These are phyloP conservation scores for Sander lucioperca DNA, from an alignment of 2,113 vertebrate species.

Conservation along the genomic window DNA sequence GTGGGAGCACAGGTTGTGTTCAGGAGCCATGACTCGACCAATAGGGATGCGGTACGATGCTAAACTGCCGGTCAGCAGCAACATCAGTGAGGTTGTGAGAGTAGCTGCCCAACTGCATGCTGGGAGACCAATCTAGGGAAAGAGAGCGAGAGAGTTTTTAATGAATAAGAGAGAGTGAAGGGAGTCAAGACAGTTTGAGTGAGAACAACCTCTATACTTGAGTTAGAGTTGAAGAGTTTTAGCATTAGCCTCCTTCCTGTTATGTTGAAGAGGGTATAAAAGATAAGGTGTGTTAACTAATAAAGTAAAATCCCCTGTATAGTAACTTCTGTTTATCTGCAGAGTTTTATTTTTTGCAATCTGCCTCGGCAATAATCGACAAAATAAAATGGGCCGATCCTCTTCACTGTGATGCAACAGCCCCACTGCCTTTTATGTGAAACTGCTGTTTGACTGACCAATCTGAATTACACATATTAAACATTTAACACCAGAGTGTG, in stretches of 20 bases:
- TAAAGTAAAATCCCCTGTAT: not conserved
- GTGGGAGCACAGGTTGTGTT: conserved; percentile 62
- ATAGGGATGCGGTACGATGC: conserved; percentile 72
- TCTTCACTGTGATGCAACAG: not conserved
- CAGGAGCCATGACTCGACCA: conserved; percentile 72
- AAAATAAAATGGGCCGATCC: not conserved
- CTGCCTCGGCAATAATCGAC: not conserved
- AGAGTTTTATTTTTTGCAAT: not conserved
- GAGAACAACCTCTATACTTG: not conserved
- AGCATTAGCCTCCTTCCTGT: not conserved
- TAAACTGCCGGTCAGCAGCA: conserved; percentile 72
- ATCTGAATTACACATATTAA: not conserved
- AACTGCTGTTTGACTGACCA: not conserved
- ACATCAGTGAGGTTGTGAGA: conserved; percentile 71
- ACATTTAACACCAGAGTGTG: not conserved
- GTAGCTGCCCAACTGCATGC: conserved; percentile 83
- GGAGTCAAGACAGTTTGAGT: not conserved
- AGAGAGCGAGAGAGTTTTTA: not conserved
- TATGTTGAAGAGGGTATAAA: not conserved
- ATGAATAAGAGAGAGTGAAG: not conserved
- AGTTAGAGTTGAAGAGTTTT: not conserved
- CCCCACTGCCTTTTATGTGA: not conserved
- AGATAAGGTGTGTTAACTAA: not conserved
- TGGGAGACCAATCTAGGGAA: conserved; percentile 78
- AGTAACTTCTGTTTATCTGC: not conserved